Evolutionary conservation across 1,140 invertebrate genomes (phyloP).

Genomic region (Cydia pomonella): DNA sequence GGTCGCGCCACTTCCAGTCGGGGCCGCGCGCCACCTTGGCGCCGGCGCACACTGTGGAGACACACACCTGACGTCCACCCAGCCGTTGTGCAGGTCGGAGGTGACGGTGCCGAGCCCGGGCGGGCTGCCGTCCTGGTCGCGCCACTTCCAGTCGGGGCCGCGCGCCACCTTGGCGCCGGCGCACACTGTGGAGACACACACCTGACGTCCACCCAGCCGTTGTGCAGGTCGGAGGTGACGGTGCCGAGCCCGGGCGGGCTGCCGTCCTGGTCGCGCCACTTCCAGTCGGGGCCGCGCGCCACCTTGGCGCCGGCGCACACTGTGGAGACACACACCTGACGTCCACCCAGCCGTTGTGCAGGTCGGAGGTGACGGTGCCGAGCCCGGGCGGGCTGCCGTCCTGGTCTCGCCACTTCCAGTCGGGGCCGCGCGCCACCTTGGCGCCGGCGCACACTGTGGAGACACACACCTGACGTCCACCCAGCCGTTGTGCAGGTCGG

Average conservation of each 20-base stretch:
- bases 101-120: slow-evolving; percentile 92
- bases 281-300: slow-evolving; percentile 97
- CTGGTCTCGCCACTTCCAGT: slow-evolving; percentile 99
- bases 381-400: slow-evolving; percentile 92
- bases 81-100: slow-evolving; percentile 96
- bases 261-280: slow-evolving; percentile 98
- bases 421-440: slow-evolving; percentile 93
- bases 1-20: slow-evolving; percentile 99
- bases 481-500: no score
- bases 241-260: slow-evolving; percentile 89
- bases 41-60: slow-evolving; percentile 93
- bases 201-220: no score
- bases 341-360: slow-evolving; percentile 99
- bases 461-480: no score
- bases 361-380: slow-evolving; percentile 94
- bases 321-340: no score
- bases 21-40: slow-evolving; percentile 94
- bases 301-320: slow-evolving; percentile 94
- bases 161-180: slow-evolving; percentile 94
- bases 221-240: slow-evolving; percentile 95
- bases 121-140: slow-evolving; percentile 95
- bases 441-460: slow-evolving; percentile 94
- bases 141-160: slow-evolving; percentile 99
- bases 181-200: no score
- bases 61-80: no score